Evolutionary conservation across 2,888 invertebrate species (phyloP), one percentile per base, ranked within the genome.

Genomic region (Patella pellucida): DNA sequence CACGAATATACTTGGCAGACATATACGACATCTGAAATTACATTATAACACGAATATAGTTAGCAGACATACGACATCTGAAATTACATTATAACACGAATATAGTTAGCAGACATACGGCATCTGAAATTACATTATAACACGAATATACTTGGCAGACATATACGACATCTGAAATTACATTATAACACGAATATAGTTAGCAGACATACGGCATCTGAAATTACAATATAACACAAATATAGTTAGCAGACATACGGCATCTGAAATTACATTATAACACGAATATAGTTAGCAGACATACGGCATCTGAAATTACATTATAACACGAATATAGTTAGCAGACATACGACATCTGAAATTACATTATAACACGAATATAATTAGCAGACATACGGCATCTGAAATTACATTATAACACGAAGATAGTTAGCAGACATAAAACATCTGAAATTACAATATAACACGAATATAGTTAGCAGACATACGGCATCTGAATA

Each of bases 281-380:
- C 31, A 69, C 56, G 19, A 5, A 16, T 76, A 68, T 73, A 52
- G 31, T 73, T 1, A 56, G 27, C 5, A 62, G 19, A 69, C 31
- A 52, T 23, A 31, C n/a, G 15, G 15, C 52, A 15, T 16, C 27
- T 41, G 16, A 50, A 56, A 67, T 67, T 27, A n/a, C 9, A 72
- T 93, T n/a, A 92, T 92, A 0, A 97, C 88, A 52, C 93, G 91
- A 19, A 97, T 93, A 87, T 95, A 96, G 89, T 97, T 97, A 16
- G 96, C 96, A 68, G 84, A 81, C 56, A 89, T 70, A 0, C 67
- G 71, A 16, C 86, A 68, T 19, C 89, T 89, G 81, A 27, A 83
- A 84, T 72, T 75, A 68, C 76, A 41, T 52, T 12, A 67, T 72
- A 41, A 16, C 50, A 69, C 68, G 51, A 4, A 23, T 76, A 68